phyloP scores from a whole-genome alignment of 2,888 invertebrate species.

The Latrodectus elegans region DNA sequence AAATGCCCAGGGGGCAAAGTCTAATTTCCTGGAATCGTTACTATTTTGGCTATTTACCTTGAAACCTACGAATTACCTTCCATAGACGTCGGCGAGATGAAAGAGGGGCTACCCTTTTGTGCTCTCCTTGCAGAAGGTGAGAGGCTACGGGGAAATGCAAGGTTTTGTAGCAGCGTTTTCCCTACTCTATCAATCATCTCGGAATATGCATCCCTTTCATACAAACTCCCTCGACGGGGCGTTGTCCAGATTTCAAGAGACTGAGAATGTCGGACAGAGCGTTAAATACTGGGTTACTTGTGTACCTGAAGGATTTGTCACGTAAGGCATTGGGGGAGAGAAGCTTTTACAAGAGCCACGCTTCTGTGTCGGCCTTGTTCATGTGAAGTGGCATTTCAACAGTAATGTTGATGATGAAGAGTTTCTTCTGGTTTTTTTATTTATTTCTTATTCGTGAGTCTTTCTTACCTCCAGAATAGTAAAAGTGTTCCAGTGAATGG shows the following conservation, averaged over 20 bases:
- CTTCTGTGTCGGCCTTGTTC: not conserved
- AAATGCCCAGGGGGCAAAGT: no score
- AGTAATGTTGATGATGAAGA: not conserved
- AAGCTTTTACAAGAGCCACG: not conserved
- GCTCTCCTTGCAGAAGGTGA: conserved; percentile 23
- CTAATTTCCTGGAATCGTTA: no score
- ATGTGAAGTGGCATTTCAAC: not conserved
- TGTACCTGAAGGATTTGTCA: conserved; percentile 1
- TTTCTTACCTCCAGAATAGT: not conserved
- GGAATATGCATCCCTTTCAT: conserved; percentile 13
- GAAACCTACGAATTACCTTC: not conserved
- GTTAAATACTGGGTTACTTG: conserved; percentile 25
- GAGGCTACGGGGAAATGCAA: conserved; percentile 56
- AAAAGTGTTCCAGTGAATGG: not conserved
- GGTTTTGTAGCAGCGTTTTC: conserved; percentile 43
- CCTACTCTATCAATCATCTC: conserved; percentile 48
- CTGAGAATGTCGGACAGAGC: conserved; percentile 17
- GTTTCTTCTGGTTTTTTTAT: not conserved
- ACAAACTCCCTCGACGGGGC: not conserved
- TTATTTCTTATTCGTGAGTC: not conserved
- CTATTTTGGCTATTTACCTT: not conserved
- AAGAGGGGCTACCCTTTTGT: conserved; percentile 22
- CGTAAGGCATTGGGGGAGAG: not conserved
- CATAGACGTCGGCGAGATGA: conserved; percentile 48
- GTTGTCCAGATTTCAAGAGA: conserved; percentile 27